Conservation (phyloP, 1,140 invertebrate genomes). For the Teleopsis dalmanni region DNA sequence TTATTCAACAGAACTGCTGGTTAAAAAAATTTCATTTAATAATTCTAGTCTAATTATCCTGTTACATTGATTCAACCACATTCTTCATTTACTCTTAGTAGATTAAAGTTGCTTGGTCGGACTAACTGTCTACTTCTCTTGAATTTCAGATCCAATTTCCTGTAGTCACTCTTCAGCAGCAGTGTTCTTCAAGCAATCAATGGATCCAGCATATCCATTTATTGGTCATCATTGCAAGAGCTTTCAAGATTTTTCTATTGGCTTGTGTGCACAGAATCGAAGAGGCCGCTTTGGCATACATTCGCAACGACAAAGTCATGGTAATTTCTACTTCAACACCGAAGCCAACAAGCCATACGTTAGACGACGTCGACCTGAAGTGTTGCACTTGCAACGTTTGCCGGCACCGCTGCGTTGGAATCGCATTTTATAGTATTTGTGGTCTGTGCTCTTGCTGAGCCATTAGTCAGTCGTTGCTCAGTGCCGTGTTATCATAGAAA, state of each 20-base stretch:
- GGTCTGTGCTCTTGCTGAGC: background rate
- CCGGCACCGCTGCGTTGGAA: background rate
- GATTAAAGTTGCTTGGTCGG: background rate
- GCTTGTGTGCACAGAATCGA: conserved; percentile 27
- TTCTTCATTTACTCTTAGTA: no score
- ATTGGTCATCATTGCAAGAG: conserved; percentile 51
- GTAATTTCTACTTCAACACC: conserved; percentile 34
- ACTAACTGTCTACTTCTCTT: background rate
- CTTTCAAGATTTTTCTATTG: conserved; percentile 52
- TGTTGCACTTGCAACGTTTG: background rate
- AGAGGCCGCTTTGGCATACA: conserved; percentile 37
- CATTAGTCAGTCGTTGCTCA: background rate
- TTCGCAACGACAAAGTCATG: conserved; percentile 21
- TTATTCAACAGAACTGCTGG: no score
- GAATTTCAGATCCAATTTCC: conserved; percentile 50
- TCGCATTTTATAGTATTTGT: background rate
- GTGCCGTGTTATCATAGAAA: conserved; percentile 4
- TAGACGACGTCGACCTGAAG: conserved; percentile 5
- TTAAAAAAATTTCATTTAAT: background rate
- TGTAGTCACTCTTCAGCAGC: conserved; percentile 66
- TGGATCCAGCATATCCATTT: conserved; percentile 52
- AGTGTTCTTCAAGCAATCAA: conserved; percentile 60
- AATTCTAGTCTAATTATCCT: background rate
- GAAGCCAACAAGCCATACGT: conserved; percentile 28
- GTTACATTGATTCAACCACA: no score